phyloP scores from a whole-genome alignment of 2,797 vertebrate species.

The Lagorchestes hirsutus region DNA sequence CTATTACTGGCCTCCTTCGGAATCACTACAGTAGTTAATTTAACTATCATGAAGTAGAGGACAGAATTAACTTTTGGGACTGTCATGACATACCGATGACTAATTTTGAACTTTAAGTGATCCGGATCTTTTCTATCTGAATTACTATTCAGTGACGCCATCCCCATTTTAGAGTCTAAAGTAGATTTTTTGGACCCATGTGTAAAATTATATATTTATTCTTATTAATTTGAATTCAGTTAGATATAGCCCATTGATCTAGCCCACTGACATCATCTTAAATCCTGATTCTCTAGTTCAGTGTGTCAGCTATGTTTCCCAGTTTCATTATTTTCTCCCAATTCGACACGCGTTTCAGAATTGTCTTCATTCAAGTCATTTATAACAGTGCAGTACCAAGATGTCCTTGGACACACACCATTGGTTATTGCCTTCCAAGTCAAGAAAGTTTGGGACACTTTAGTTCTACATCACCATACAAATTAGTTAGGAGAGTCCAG shows the following conservation, averaged over 20 bases:
- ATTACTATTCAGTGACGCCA: not conserved
- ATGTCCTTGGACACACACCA: not conserved
- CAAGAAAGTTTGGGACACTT: not conserved
- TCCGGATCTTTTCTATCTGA: not conserved
- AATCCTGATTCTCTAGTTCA: not conserved
- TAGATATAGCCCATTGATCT: not conserved
- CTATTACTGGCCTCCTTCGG: not conserved
- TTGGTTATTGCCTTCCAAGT: not conserved
- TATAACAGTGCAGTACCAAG: not conserved
- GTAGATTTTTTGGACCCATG: not conserved
- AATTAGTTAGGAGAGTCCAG: not conserved
- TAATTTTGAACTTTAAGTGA: not conserved
- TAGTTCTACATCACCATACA: not conserved
- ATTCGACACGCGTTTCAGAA: not conserved
- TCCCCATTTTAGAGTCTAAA: not conserved
- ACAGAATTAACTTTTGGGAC: not conserved
- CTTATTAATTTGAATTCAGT: not conserved
- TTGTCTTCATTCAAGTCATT: not conserved
- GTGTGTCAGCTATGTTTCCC: not conserved
- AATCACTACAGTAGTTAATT: not conserved
- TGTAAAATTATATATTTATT: not conserved
- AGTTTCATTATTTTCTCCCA: not conserved
- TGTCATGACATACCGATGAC: not conserved
- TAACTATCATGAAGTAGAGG: not conserved
- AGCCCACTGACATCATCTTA: not conserved